phyloP scores from a whole-genome alignment of 2,797 vertebrate genomes.

The Gymnocypris eckloni region DNA sequence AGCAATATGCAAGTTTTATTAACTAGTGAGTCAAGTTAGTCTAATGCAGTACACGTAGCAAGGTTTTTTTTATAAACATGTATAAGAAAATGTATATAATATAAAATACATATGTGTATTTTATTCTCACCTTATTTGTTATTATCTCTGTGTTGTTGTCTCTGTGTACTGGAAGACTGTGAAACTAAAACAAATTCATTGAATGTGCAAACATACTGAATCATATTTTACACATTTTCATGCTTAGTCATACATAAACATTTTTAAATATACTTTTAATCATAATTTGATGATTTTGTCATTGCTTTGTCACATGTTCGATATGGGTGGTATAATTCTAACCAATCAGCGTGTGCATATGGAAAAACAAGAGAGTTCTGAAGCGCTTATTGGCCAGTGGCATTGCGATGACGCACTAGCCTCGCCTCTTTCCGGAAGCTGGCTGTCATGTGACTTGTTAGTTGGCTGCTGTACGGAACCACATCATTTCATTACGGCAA shows the following conservation, averaged over 20 bases:
- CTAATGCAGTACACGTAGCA: no score
- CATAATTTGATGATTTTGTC: no score
- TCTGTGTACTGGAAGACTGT: no score
- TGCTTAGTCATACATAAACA: no score
- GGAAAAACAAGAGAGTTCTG: not conserved
- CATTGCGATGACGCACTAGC: constrained; percentile 38
- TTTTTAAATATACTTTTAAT: no score
- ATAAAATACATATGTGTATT: not conserved
- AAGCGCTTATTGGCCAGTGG: constrained; percentile 66
- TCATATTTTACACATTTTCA: not conserved
- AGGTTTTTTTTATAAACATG: no score
- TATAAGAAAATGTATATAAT: no score
- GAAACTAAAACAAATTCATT: no score
- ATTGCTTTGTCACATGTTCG: constrained; percentile 61
- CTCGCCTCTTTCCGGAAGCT: constrained; percentile 78
- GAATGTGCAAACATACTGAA: not conserved
- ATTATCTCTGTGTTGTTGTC: no score
- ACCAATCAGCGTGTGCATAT: constrained; percentile 61
- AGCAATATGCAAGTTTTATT: no score
- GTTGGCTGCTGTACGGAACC: constrained; percentile 63
- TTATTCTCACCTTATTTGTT: no score
- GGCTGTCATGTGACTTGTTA: constrained; percentile 79
- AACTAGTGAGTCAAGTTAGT: no score
- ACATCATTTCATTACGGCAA: constrained; percentile 34
- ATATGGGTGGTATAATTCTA: constrained; percentile 28